These are phyloP conservation scores for Proisotoma minuta DNA, from an alignment of 2,888 invertebrate species.

Conservation along the genomic window DNA sequence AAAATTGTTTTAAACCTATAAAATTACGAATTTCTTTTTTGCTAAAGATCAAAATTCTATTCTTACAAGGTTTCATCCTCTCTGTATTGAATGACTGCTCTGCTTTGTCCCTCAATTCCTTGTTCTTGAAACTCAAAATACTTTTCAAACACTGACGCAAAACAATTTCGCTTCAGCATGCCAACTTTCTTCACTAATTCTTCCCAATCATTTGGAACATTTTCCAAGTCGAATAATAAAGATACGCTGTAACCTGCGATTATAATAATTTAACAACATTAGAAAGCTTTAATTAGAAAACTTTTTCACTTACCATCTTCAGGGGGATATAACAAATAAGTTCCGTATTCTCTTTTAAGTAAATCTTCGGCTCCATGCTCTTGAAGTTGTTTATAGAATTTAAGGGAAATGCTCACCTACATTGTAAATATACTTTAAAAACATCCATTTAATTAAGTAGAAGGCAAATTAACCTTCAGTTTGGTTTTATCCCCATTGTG, in stretches of 20 bases:
- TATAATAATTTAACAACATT: too few species aligned
- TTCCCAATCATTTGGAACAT: slow-evolving; percentile 85
- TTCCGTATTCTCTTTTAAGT: slow-evolving; percentile 86
- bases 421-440: background rate
- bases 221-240: slow-evolving; percentile 84
- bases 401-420: slow-evolving; percentile 94
- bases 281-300: background rate
- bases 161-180: slow-evolving; percentile 93
- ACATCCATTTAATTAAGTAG: background rate
- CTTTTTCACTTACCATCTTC: slow-evolving; percentile 66
- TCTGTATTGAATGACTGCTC: slow-evolving; percentile 96
- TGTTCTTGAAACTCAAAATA: slow-evolving; percentile 97
- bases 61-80: slow-evolving; percentile 95
- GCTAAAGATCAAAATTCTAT: background rate
- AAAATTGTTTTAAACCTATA: background rate
- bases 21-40: background rate
- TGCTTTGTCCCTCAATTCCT: slow-evolving; percentile 81
- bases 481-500: slow-evolving; percentile 93
- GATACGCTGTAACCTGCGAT: slow-evolving; percentile 86
- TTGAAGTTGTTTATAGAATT: slow-evolving; percentile 97
- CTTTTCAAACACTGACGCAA: slow-evolving; percentile 98
- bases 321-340: slow-evolving; percentile 66
- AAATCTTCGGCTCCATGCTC: slow-evolving; percentile 97
- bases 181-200: slow-evolving; percentile 85
- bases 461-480: slow-evolving; percentile 74